Evolutionary conservation across 2,797 vertebrate genomes (phyloP).

Genomic region (Ispidina picta): DNA sequence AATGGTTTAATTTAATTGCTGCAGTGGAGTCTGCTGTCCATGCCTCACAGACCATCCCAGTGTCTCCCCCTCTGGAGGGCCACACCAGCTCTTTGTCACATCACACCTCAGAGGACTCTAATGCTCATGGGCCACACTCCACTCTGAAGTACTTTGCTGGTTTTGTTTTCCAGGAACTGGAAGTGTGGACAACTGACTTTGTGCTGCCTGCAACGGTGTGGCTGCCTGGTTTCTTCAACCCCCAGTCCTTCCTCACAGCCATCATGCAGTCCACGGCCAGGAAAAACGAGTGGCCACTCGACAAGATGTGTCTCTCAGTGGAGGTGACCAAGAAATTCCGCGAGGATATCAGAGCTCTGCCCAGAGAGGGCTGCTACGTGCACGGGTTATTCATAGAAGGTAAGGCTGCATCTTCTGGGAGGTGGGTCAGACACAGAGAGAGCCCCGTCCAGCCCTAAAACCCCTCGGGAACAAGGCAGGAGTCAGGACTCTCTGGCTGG

Average conservation of each 20-base stretch:
- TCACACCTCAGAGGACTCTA: background rate
- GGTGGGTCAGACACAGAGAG: background rate
- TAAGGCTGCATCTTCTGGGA: background rate
- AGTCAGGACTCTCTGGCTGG: background rate
- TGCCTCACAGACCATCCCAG: background rate
- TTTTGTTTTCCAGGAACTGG: constrained; percentile 72
- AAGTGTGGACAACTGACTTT: constrained; percentile 79
- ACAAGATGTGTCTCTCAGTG: constrained; percentile 79
- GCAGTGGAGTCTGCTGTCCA: background rate
- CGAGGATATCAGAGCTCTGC: constrained; percentile 75
- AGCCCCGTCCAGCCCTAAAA: background rate
- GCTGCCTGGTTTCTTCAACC: constrained; percentile 80
- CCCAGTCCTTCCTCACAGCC: constrained; percentile 80
- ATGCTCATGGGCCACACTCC: background rate
- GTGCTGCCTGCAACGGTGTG: constrained; percentile 76
- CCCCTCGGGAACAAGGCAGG: background rate
- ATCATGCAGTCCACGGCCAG: constrained; percentile 81
- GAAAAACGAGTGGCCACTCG: constrained; percentile 80
- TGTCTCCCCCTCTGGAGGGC: background rate
- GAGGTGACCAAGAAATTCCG: constrained; percentile 79
- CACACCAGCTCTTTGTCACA: background rate
- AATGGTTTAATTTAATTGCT: background rate
- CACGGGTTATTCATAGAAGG: constrained; percentile 80
- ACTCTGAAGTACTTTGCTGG: background rate
- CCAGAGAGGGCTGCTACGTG: constrained; percentile 75